These are phyloP conservation scores for Drosophila burlai DNA, from an alignment of 1,140 invertebrate genomes.

Conservation along the genomic window DNA sequence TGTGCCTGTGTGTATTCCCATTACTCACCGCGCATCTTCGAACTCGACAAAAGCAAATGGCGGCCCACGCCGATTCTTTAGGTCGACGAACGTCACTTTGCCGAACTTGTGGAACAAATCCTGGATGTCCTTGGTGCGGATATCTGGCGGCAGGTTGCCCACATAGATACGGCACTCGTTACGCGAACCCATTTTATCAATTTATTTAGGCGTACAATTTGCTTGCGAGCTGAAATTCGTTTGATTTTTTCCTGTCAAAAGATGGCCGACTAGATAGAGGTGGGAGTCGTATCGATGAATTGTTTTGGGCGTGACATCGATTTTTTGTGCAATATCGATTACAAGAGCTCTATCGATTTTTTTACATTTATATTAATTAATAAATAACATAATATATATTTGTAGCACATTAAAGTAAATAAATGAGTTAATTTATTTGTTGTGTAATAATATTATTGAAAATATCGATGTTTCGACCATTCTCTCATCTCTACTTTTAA, in stretches of 20 bases:
- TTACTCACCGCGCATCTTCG: slow-evolving; percentile 95
- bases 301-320: too few species aligned
- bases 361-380: too few species aligned
- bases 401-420: too few species aligned
- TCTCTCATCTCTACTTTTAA: background rate
- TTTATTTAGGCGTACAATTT: slow-evolving; percentile 16
- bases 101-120: slow-evolving; percentile 99
- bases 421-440: too few species aligned
- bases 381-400: too few species aligned
- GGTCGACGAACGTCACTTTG: slow-evolving; percentile 98
- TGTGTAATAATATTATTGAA: too few species aligned
- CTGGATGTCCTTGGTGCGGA: slow-evolving; percentile 99
- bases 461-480: background rate
- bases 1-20: slow-evolving; percentile 34
- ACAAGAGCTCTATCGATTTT: background rate
- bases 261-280: slow-evolving; percentile 26
- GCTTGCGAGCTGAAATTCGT: slow-evolving; percentile 16
- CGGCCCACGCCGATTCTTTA: slow-evolving; percentile 98
- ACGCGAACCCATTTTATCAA: slow-evolving; percentile 83
- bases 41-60: slow-evolving; percentile 99
- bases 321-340: too few species aligned
- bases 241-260: slow-evolving; percentile 43
- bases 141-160: slow-evolving; percentile 99
- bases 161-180: slow-evolving; percentile 99
- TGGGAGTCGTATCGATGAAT: background rate